These are phyloP conservation scores for Macrosteles quadrilineatus DNA, from an alignment of 1,140 invertebrate genomes.

Conservation along the genomic window DNA sequence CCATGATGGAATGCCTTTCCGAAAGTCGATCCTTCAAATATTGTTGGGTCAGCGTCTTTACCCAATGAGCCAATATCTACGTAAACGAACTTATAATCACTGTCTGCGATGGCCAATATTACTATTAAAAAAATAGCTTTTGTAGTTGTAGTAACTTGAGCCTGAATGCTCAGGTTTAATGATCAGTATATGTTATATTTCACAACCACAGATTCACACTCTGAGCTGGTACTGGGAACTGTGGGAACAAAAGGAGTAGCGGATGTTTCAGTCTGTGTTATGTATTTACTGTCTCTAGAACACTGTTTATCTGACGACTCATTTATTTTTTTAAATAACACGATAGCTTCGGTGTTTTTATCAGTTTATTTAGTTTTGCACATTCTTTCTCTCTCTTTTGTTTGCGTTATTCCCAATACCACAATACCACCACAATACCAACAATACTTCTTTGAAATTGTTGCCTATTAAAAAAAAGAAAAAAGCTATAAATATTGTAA, in stretches of 20 bases:
- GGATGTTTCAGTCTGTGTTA: not conserved
- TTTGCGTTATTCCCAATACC: not conserved
- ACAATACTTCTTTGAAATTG: not conserved
- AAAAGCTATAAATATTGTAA: too few relatives aligned
- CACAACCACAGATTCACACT: not conserved
- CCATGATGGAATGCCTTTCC: constrained; percentile 23
- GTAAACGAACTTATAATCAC: constrained; percentile 48
- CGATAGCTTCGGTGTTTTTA: not conserved
- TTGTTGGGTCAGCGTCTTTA: constrained; percentile 43
- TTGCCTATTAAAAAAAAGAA: too few relatives aligned
- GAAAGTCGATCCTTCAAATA: constrained; percentile 38
- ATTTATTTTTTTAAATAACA: not conserved
- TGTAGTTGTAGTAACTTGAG: constrained; percentile 49
- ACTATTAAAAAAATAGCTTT: too few relatives aligned
- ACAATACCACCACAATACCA: too few relatives aligned
- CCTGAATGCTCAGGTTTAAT: constrained; percentile 42
- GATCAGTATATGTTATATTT: constrained; percentile 50
- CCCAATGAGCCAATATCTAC: constrained; percentile 48
- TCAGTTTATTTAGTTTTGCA: not conserved
- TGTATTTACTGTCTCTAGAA: not conserved
- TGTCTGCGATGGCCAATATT: constrained; percentile 46
- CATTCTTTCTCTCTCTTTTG: not conserved
- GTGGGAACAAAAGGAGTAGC: not conserved
- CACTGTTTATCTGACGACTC: not conserved
- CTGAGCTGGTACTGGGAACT: not conserved